Percentiles rank a stretch among this genome's conserved stretches.
Evolutionary conservation across 2,797 vertebrate species (phyloP).

Genomic region (Catostomus latipinnis): DNA sequence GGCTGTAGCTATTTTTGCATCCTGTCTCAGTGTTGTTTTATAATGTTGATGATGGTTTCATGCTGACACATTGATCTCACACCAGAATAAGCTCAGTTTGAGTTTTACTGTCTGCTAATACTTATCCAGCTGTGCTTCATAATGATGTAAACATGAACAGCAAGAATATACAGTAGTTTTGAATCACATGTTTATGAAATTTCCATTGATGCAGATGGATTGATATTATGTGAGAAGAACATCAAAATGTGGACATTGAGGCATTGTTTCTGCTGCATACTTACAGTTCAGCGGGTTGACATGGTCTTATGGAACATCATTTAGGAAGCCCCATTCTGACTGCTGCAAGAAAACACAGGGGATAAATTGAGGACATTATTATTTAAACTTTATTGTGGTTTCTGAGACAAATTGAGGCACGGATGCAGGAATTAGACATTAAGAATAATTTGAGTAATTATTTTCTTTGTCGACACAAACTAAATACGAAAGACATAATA

Average conservation of each 20-base stretch:
- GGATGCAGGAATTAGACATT: too few relatives aligned
- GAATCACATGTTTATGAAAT: constrained; percentile 17
- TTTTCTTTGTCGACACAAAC: not conserved
- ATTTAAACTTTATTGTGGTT: not conserved
- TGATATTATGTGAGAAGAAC: not conserved
- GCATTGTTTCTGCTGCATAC: not conserved
- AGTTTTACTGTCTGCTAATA: not conserved
- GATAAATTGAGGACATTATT: not conserved
- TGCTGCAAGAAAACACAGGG: not conserved
- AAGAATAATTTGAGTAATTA: too few relatives aligned
- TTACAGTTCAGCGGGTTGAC: not conserved
- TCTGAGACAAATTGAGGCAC: not conserved
- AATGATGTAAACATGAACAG: constrained; percentile 9
- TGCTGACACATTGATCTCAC: not conserved
- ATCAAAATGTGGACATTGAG: not conserved
- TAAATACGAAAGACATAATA: not conserved
- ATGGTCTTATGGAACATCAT: not conserved
- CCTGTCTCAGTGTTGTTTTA: too few relatives aligned
- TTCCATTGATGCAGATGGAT: not conserved
- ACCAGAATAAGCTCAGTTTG: constrained; percentile 2
- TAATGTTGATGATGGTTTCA: not conserved
- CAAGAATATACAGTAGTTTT: not conserved
- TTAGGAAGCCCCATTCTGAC: not conserved
- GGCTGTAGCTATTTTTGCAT: too few relatives aligned
- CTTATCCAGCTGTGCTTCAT: constrained; percentile 1